A percentile compares a stretch with the other conserved stretches of the same genome.
phyloP scores from a whole-genome alignment of 2,113 vertebrate species.

The Aspiorhynchus laticeps region DNA sequence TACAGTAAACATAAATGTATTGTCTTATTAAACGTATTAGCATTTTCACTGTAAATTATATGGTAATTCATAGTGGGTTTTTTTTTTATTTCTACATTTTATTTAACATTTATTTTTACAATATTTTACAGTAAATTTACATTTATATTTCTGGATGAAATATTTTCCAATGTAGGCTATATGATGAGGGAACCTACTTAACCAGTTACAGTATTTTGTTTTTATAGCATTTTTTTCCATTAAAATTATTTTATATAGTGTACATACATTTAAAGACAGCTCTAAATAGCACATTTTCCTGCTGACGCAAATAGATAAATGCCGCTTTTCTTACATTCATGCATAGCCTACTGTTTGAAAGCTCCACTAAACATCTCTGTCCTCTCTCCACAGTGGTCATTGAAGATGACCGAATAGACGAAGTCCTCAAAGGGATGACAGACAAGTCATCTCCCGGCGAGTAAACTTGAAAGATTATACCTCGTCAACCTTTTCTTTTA shows the following conservation, averaged over 20 bases:
- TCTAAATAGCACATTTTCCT: not conserved
- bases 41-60: not conserved
- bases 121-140: not conserved
- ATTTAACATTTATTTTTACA: not conserved
- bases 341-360: not conserved
- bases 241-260: not conserved
- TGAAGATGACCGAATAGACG: constrained; percentile 99
- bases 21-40: not conserved
- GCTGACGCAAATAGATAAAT: not conserved
- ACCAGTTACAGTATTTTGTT: not conserved
- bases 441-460: constrained; percentile 97
- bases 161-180: not conserved
- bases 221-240: not conserved
- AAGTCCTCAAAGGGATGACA: constrained; percentile 96
- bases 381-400: constrained; percentile 86
- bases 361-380: not conserved
- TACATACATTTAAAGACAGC: not conserved
- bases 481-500: constrained; percentile 82
- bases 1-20: not conserved
- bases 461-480: constrained; percentile 77
- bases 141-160: not conserved
- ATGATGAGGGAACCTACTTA: not conserved
- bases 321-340: not conserved
- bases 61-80: not conserved
- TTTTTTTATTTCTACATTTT: not conserved